Evolutionary conservation across 2,113 vertebrate genomes (phyloP).

Genomic region (Myanophis thanlyinensis): DNA sequence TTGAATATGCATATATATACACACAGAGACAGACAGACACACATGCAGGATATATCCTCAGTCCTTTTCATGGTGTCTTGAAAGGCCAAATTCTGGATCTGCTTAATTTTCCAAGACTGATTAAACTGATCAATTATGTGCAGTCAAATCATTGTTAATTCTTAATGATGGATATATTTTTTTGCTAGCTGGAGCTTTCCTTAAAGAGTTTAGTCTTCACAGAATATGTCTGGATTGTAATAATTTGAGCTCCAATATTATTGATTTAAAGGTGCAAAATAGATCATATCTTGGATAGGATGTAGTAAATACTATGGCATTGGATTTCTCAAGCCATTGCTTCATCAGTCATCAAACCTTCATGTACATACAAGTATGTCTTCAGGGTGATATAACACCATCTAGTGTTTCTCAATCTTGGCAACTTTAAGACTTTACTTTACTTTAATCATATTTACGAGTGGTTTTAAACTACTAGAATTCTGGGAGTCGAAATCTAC

Average conservation of each 20-base stretch:
- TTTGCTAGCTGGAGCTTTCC: neutral
- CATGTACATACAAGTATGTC: neutral
- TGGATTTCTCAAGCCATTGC: neutral
- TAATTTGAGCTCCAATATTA: neutral
- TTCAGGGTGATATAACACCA: neutral
- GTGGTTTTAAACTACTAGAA: neutral
- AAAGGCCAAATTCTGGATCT: neutral
- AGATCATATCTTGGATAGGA: neutral
- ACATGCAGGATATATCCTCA: neutral
- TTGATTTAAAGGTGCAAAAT: neutral
- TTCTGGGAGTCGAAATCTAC: neutral
- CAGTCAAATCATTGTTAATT: neutral
- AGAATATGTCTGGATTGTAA: neutral
- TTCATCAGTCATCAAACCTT: neutral
- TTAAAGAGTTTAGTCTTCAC: neutral
- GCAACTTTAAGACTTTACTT: neutral
- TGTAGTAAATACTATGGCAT: neutral
- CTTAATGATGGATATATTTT: neutral
- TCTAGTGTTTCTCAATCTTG: neutral
- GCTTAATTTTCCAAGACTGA: neutral
- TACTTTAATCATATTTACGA: too few relatives aligned
- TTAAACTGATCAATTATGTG: neutral
- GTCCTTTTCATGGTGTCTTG: neutral
- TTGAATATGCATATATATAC: neutral
- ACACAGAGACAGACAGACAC: neutral